Percentiles rank a stretch among this genome's conserved stretches.
phyloP scores from a whole-genome alignment of 2,888 invertebrate species.

The Chymomyza caudatula region DNA sequence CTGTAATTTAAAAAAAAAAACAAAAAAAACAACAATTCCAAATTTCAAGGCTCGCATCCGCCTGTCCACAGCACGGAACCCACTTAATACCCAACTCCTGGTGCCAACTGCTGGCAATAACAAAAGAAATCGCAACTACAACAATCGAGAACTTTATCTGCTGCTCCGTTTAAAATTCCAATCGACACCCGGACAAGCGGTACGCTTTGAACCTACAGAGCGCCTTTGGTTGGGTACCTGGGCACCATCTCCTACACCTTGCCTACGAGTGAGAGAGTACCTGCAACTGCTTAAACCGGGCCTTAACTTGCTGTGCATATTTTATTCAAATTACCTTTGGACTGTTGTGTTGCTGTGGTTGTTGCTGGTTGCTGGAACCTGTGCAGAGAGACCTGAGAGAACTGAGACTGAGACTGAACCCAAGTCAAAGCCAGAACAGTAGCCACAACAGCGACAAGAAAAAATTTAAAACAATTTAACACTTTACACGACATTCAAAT shows the following conservation, averaged over 20 bases:
- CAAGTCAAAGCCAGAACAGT: slow-evolving; percentile 13
- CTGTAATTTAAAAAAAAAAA: no score
- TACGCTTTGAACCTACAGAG: slow-evolving; percentile 46
- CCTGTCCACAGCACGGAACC: not conserved
- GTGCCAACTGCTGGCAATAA: not conserved
- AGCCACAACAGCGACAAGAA: slow-evolving; percentile 8
- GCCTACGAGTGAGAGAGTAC: not conserved
- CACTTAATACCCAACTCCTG: not conserved
- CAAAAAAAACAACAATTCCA: no score
- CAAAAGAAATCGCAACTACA: not conserved
- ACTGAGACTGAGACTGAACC: slow-evolving; percentile 17
- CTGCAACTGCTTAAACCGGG: not conserved
- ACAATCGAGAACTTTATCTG: slow-evolving; percentile 38
- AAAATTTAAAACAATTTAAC: slow-evolving; percentile 70
- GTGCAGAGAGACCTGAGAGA: slow-evolving; percentile 47
- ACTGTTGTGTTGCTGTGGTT: slow-evolving; percentile 35
- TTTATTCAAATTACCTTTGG: slow-evolving; percentile 1
- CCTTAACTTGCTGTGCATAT: not conserved
- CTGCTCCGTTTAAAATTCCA: slow-evolving; percentile 70
- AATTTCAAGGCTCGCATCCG: not conserved
- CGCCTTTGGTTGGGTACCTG: not conserved
- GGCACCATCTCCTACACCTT: not conserved
- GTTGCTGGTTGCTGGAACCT: slow-evolving; percentile 38
- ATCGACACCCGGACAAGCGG: slow-evolving; percentile 65
- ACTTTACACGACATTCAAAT: slow-evolving; percentile 72